These are phyloP conservation scores for Danio kyathit DNA, from an alignment of 2,797 vertebrate species.

Conservation along the genomic window DNA sequence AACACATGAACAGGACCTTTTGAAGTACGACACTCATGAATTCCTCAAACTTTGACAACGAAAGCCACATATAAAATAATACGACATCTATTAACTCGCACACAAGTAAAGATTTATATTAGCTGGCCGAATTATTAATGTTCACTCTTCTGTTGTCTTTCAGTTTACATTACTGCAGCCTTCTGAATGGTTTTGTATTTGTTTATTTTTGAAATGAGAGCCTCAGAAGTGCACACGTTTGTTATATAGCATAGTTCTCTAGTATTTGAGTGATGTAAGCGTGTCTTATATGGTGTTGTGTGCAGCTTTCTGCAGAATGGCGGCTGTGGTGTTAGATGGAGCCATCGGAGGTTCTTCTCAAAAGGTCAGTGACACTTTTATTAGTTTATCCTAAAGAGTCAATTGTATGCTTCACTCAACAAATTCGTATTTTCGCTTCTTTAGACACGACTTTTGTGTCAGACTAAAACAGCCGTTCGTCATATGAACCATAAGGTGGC, in stretches of 20 bases:
- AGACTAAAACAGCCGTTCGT: not conserved
- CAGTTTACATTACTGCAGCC: too few species aligned
- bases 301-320: conserved; percentile 49
- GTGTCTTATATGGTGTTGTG: not conserved
- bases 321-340: conserved; percentile 30
- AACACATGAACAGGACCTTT: too few species aligned
- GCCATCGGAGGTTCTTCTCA: conserved; percentile 42
- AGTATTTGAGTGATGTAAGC: too few species aligned
- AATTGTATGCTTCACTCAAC: not conserved
- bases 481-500: conserved; percentile 1
- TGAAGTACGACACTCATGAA: too few species aligned
- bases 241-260: not conserved
- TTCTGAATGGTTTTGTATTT: too few species aligned
- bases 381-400: not conserved
- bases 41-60: not conserved
- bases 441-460: not conserved
- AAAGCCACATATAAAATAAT: too few species aligned
- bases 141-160: too few species aligned
- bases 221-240: too few species aligned
- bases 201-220: too few species aligned
- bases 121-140: too few species aligned
- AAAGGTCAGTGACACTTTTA: conserved; percentile 50
- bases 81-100: too few species aligned
- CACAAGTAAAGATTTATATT: too few species aligned
- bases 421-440: not conserved